Percentiles rank a stretch among this genome's conserved stretches.
Evolutionary conservation across 2,113 vertebrate species (phyloP).

Genomic region (Hemiprocne comata): DNA sequence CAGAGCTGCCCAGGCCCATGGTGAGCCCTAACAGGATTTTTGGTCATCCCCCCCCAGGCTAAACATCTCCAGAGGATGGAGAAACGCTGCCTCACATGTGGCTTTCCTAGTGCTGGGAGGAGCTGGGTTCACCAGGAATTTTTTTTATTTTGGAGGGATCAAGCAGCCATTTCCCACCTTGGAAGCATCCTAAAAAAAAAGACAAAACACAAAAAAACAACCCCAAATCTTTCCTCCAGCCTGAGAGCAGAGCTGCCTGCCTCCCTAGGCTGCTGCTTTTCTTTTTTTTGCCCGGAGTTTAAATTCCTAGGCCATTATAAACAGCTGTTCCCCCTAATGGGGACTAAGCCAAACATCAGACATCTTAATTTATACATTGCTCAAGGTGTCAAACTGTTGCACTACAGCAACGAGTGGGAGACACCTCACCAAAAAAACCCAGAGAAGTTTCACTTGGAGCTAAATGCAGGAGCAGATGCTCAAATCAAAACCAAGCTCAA

Average conservation of each 20-base stretch:
- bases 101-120: fast-evolving
- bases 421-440: background rate
- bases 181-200: background rate
- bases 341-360: constrained; percentile 12
- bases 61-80: background rate
- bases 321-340: background rate
- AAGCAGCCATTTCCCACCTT: background rate
- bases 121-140: background rate
- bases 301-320: background rate
- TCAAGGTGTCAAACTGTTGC: constrained; percentile 57
- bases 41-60: fast-evolving
- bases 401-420: constrained; percentile 12
- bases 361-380: background rate
- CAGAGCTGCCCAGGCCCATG: background rate
- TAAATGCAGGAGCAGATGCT: background rate
- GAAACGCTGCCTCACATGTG: fast-evolving
- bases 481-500: background rate
- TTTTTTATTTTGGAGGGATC: background rate
- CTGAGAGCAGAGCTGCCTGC: background rate
- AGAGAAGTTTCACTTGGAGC: background rate
- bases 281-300: background rate
- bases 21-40: background rate
- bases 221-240: background rate
- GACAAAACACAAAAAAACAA: background rate
- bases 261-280: background rate